Percentiles rank a stretch among this genome's conserved stretches.
Conservation (phyloP, 2,113 vertebrate genomes). For the Prunella himalayana region DNA sequence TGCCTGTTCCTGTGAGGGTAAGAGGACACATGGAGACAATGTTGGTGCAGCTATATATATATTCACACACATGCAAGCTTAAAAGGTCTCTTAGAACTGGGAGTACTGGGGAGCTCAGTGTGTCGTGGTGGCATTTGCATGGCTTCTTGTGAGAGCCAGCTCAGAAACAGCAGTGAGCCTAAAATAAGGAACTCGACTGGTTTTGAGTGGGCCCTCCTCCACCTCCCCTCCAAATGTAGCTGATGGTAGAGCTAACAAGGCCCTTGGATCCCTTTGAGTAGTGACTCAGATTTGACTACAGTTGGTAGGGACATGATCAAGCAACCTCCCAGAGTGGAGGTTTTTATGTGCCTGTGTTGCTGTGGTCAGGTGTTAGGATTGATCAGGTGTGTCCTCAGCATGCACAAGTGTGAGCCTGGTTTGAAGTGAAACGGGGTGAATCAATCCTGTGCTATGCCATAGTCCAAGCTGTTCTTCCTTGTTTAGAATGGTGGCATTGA, state of each 20-base stretch:
- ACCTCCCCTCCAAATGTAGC: neutral
- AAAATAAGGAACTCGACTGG: neutral
- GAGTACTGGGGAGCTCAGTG: neutral
- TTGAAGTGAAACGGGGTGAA: neutral
- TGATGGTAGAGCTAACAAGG: neutral
- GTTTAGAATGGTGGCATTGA: neutral
- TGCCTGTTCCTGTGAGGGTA: neutral
- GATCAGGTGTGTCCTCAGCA: neutral
- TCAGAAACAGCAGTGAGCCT: neutral
- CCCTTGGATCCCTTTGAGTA: neutral
- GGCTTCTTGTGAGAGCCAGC: neutral
- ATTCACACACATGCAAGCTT: neutral
- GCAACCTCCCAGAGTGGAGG: neutral
- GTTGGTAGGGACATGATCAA: neutral
- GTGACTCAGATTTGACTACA: neutral
- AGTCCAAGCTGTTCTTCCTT: neutral
- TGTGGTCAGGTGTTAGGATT: neutral
- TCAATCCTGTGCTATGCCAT: neutral
- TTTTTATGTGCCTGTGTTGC: neutral
- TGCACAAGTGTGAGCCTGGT: neutral
- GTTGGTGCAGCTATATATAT: neutral
- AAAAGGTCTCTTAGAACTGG: neutral
- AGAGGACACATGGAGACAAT: neutral
- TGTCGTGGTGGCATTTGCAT: neutral
- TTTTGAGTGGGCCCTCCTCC: neutral